A percentile compares a stretch with the other conserved stretches of the same genome.
Evolutionary conservation across 2,113 vertebrate genomes (phyloP).

Genomic region (Thoracochromis brauschi): DNA sequence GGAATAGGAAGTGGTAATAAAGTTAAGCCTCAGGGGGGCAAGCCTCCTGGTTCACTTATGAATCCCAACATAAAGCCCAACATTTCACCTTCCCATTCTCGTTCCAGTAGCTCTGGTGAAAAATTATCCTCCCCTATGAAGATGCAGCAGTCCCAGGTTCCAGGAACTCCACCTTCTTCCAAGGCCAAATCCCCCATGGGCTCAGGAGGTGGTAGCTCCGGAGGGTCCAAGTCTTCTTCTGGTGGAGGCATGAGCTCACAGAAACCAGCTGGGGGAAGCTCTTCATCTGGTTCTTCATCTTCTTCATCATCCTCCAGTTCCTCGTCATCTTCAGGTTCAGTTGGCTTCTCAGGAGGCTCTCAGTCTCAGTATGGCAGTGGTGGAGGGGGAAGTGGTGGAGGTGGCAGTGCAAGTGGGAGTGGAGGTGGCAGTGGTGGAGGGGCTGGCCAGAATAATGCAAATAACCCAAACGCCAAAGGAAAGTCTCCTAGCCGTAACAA

Average conservation of each 20-base stretch:
- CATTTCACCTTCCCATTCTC: constrained; percentile 96
- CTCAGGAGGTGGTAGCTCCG: constrained; percentile 82
- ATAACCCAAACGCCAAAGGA: constrained; percentile 87
- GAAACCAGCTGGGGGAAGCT: constrained; percentile 76
- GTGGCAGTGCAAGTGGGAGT: constrained; percentile 64
- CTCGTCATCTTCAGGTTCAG: constrained; percentile 71
- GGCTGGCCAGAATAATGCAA: constrained; percentile 76
- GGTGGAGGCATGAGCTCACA: constrained; percentile 82
- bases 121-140: constrained; percentile 96
- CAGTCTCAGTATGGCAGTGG: constrained; percentile 82
- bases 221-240: constrained; percentile 84
- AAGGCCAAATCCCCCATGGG: constrained; percentile 97
- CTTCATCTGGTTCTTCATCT: constrained; percentile 68
- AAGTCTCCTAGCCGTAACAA: constrained; percentile 98
- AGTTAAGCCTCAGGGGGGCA: constrained; percentile 89
- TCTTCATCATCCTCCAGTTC: constrained; percentile 75
- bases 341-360: constrained; percentile 76
- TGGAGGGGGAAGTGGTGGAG: constrained; percentile 78
- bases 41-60: constrained; percentile 89
- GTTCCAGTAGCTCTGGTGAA: constrained; percentile 82
- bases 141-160: constrained; percentile 80
- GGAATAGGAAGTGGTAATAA: constrained; percentile 76
- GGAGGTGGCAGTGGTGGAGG: constrained; percentile 73
- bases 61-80: constrained; percentile 96
- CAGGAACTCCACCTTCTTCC: constrained; percentile 90